Percentiles rank a stretch among this genome's conserved stretches.
phyloP scores from a whole-genome alignment of 2,888 invertebrate genomes.

The Conops quadrifasciatus region DNA sequence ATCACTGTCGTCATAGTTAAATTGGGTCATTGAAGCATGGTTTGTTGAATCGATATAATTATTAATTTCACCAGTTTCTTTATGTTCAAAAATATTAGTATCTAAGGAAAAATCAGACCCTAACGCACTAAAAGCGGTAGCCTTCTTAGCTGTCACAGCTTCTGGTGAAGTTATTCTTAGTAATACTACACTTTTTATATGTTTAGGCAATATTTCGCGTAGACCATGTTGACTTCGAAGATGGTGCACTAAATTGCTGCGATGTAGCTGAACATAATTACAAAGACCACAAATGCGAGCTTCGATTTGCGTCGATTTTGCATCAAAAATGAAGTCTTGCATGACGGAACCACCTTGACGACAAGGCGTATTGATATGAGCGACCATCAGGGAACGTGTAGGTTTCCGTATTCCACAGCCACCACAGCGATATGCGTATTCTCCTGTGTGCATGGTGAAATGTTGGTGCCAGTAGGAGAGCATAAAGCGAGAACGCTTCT shows the following conservation, averaged over 20 bases:
- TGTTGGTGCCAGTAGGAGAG: constrained; percentile 70
- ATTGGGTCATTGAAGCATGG: constrained; percentile 21
- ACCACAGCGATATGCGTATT: constrained; percentile 75
- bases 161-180: constrained; percentile 42
- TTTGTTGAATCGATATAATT: background rate
- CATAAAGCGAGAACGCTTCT: constrained; percentile 49
- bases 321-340: constrained; percentile 44
- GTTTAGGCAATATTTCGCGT: constrained; percentile 42
- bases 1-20: constrained; percentile 34
- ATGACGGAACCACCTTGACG: constrained; percentile 40
- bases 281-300: constrained; percentile 77
- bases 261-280: constrained; percentile 75
- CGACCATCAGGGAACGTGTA: constrained; percentile 48
- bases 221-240: constrained; percentile 58
- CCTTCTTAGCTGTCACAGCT: constrained; percentile 7
- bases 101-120: background rate
- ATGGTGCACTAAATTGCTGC: constrained; percentile 72
- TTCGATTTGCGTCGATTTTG: constrained; percentile 46
- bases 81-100: background rate
- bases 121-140: constrained; percentile 38
- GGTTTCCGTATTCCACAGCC: constrained; percentile 66
- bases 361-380: constrained; percentile 46
- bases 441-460: constrained; percentile 80
- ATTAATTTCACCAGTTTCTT: background rate
- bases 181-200: constrained; percentile 47